phyloP scores from a whole-genome alignment of 2,888 invertebrate species.

The Eupithecia vulgata region DNA sequence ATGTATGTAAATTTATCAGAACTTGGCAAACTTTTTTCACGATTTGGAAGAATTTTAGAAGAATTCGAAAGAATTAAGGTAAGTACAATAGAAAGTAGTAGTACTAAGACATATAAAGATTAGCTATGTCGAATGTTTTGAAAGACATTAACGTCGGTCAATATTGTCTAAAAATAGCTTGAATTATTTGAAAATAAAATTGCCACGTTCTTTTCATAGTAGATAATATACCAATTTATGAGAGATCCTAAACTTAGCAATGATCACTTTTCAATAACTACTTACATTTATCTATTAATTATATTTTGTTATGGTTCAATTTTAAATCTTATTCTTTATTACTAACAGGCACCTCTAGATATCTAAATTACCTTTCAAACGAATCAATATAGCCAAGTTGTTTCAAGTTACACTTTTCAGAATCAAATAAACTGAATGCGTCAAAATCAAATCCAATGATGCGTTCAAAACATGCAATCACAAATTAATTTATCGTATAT shows the following conservation, averaged over 20 bases:
- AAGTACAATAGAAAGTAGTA: not conserved
- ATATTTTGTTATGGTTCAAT: not conserved
- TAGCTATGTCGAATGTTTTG: not conserved
- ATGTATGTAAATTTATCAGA: constrained; percentile 12
- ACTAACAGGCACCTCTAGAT: constrained; percentile 6
- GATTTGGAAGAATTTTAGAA: no score
- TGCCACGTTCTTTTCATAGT: not conserved
- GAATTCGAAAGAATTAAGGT: not conserved
- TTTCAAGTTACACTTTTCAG: not conserved
- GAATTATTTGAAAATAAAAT: constrained; percentile 1
- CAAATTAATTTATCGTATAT: not conserved
- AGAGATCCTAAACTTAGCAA: constrained; percentile 28
- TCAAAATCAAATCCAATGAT: not conserved
- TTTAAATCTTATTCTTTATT: not conserved
- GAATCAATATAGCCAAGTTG: not conserved
- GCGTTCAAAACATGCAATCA: not conserved
- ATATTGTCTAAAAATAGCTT: not conserved
- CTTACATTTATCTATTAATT: not conserved
- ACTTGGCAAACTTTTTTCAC: constrained; percentile 9
- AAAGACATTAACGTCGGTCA: not conserved
- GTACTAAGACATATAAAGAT: not conserved
- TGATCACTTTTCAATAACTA: constrained; percentile 23
- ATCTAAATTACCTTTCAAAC: not conserved
- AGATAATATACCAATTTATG: constrained; percentile 16
- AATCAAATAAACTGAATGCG: not conserved